Evolutionary conservation across 2,797 vertebrate species (phyloP).

Genomic region (Nasua narica): DNA sequence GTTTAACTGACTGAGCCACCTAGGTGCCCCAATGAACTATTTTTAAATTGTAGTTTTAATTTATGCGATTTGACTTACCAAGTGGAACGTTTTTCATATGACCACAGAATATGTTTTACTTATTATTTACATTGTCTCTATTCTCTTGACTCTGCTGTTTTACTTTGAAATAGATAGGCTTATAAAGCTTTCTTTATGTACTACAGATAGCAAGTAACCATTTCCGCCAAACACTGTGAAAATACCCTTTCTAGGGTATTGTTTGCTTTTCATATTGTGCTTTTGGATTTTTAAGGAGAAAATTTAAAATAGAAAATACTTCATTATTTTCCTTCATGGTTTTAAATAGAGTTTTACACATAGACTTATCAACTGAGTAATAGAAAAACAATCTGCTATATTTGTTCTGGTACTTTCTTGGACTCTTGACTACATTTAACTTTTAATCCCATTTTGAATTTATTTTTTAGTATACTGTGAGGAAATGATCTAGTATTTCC

Average conservation of each 20-base stretch:
- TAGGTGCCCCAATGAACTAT: not conserved
- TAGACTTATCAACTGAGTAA: not conserved
- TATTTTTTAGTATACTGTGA: not conserved
- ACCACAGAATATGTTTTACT: not conserved
- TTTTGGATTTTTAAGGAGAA: not conserved
- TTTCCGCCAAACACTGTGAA: not conserved
- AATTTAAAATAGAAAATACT: constrained; percentile 4
- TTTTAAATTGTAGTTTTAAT: not conserved
- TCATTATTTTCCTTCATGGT: not conserved
- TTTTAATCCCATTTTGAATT: not conserved
- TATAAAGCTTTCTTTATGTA: not conserved
- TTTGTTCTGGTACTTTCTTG: not conserved
- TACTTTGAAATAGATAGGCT: not conserved
- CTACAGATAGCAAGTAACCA: not conserved
- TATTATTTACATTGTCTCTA: not conserved
- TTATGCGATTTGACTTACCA: not conserved
- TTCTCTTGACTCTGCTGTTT: not conserved
- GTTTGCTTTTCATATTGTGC: not conserved
- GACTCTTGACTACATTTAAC: not conserved
- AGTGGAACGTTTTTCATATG: not conserved
- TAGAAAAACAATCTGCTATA: not conserved
- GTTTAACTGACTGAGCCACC: not conserved
- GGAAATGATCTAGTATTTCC: not conserved
- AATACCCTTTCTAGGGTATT: not conserved
- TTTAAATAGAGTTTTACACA: not conserved